Percentiles rank a stretch among this genome's conserved stretches.
Evolutionary conservation across 1,140 invertebrate genomes (phyloP).

Genomic region (Gerris buenoi): DNA sequence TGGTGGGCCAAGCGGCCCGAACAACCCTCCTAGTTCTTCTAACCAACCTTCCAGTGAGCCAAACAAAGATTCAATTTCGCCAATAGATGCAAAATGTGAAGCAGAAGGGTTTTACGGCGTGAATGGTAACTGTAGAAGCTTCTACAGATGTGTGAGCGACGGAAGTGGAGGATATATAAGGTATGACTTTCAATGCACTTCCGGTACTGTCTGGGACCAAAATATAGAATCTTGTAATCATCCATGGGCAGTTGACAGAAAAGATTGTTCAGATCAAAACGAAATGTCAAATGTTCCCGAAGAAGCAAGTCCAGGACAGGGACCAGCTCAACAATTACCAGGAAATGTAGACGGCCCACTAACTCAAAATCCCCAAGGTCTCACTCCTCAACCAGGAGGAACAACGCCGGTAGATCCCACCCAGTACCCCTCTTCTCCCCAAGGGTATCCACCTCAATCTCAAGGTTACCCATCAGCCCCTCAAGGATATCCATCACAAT

Average conservation of each 20-base stretch:
- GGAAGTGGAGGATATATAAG: slow-evolving; percentile 37
- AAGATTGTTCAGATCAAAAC: slow-evolving; percentile 20
- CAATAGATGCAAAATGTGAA: slow-evolving; percentile 15
- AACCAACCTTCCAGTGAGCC: background rate
- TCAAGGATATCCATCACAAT: slow-evolving; percentile 12
- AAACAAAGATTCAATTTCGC: background rate
- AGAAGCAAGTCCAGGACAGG: background rate
- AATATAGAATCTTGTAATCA: slow-evolving; percentile 43
- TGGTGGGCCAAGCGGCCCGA: slow-evolving; percentile 12
- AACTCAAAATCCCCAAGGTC: background rate
- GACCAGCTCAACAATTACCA: background rate
- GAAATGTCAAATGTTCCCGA: slow-evolving; percentile 3
- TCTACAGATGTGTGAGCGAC: slow-evolving; percentile 48
- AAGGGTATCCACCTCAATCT: background rate
- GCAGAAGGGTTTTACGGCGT: slow-evolving; percentile 40
- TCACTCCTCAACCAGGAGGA: background rate
- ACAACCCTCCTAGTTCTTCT: slow-evolving; percentile 25
- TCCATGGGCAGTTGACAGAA: slow-evolving; percentile 34
- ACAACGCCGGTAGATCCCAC: background rate
- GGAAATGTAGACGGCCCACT: background rate
- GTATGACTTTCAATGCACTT: slow-evolving; percentile 46
- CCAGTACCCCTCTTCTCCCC: background rate
- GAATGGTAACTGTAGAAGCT: slow-evolving; percentile 43
- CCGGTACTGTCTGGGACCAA: slow-evolving; percentile 48
- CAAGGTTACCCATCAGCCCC: background rate